phyloP scores from a whole-genome alignment of 2,888 invertebrate genomes.

The Acheta domesticus region DNA sequence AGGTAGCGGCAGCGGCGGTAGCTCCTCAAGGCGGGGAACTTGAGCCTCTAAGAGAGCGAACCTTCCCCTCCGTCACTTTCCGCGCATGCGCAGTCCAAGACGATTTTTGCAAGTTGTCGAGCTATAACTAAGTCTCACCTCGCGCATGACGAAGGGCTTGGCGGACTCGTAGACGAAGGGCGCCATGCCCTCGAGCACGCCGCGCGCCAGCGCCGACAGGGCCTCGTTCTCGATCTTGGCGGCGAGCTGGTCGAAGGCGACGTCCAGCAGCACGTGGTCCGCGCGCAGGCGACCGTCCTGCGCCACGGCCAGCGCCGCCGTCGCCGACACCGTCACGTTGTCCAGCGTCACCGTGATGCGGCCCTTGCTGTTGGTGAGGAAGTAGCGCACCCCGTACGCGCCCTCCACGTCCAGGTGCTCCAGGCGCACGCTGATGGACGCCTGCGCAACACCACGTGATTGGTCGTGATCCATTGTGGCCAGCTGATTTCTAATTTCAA shows the following conservation, averaged over 20 bases:
- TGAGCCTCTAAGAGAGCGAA: no score
- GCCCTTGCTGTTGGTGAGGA: not conserved
- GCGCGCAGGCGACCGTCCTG: not conserved
- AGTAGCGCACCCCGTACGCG: not conserved
- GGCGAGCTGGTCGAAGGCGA: not conserved
- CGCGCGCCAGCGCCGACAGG: not conserved
- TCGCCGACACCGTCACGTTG: not conserved
- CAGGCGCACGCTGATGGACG: not conserved
- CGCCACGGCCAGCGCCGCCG: not conserved
- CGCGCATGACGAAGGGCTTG: not conserved
- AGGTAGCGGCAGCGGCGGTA: no score
- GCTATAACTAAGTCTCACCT: not conserved
- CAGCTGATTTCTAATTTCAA: no score
- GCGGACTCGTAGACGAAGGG: conserved; percentile 6
- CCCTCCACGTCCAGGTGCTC: not conserved
- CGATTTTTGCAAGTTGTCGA: no score
- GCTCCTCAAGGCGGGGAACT: no score
- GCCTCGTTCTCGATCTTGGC: not conserved
- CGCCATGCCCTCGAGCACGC: not conserved
- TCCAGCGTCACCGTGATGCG: not conserved
- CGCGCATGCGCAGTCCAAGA: no score
- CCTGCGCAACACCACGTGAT: not conserved
- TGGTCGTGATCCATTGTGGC: no score
- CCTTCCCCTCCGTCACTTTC: no score
- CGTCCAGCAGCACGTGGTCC: not conserved